Evolutionary conservation across 2,888 invertebrate species (phyloP), one percentile per base, ranked within the genome.

Genomic region (Melanotus villosus): DNA sequence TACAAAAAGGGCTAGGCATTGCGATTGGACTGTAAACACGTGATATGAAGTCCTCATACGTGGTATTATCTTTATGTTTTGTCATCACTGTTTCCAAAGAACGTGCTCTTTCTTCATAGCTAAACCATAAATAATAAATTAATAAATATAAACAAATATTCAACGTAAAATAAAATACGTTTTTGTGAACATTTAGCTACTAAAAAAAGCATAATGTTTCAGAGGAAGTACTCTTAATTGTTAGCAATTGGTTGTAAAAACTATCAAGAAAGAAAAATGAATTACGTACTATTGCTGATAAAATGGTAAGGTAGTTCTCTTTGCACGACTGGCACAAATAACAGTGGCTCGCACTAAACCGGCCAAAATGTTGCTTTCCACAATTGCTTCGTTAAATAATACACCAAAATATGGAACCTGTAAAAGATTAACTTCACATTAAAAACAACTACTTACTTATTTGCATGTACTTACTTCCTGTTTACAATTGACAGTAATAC

Each of bases 391-490:
- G 84, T 98, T 95, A 86, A 96, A 98, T 72, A 99, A 86, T 1
- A 99, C 97, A 0, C 99, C 99, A 87, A 98, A 98, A 84, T 92
- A 93, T n/a, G 94, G 93, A 75, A 95, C 92, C 92, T 92, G 80
- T n/a, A 10, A 26, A 26, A 26, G 7, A 26, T 26, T 78, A 43
- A 41, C n/a, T n/a, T 21, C 19, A 57, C 14, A 62, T 45, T 16
- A 62, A 12, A 21, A 59, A 64, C 6, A 10, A 21, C 19, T 32
- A n/a, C 18, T 19, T 21, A n/a, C 12, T 41, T 14, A 7, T 1
- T 16, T 16, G 14, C 18, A 16, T 3, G 2, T 50, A 83, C 87
- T 86, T 81, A 95, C 95, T 83, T 95, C 95, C 0, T 92, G 90
- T 81, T 96, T 96, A 77, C 95, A 90, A 74, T 93, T 91, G 67